Conservation (phyloP, 2,113 vertebrate genomes). For the Hucho hucho region DNA sequence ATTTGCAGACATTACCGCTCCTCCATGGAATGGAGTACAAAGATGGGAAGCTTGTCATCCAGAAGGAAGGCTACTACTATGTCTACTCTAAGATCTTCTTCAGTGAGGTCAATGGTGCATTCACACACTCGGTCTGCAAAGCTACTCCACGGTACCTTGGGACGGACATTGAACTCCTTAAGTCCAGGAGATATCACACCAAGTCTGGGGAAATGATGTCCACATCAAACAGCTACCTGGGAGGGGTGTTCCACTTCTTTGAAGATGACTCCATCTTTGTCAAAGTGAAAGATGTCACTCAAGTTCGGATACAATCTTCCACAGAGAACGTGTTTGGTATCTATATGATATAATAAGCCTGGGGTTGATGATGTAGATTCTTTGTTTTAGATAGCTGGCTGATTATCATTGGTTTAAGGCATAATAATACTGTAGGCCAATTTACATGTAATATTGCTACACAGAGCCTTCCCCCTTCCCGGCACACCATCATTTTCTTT, state of each 20-base stretch:
- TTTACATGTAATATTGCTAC: background rate
- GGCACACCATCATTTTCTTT: too few species aligned
- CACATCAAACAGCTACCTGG: conserved; percentile 76
- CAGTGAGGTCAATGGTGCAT: accelerated
- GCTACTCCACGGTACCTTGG: conserved; percentile 48
- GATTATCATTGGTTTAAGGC: background rate
- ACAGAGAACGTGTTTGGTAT: conserved; percentile 77
- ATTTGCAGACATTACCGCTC: conserved; percentile 50
- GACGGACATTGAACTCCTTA: conserved; percentile 59
- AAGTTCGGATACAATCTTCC: conserved; percentile 35
- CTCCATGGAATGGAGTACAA: conserved; percentile 67
- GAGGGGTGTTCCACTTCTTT: conserved; percentile 74
- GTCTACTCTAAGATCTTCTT: conserved; percentile 82
- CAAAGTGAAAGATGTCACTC: conserved; percentile 47
- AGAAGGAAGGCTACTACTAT: conserved; percentile 74
- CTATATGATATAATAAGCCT: conserved; percentile 75
- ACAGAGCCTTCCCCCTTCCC: too few species aligned
- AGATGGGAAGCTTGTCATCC: conserved; percentile 59
- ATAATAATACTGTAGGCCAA: background rate
- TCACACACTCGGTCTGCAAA: conserved; percentile 65
- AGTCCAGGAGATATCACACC: conserved; percentile 43
- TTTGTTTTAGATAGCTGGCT: background rate
- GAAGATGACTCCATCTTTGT: conserved; percentile 72
- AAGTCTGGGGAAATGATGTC: accelerated
- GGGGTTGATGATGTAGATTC: background rate